phyloP scores from a whole-genome alignment of 2,888 invertebrate species.

The Scaptomyza reducta region DNA sequence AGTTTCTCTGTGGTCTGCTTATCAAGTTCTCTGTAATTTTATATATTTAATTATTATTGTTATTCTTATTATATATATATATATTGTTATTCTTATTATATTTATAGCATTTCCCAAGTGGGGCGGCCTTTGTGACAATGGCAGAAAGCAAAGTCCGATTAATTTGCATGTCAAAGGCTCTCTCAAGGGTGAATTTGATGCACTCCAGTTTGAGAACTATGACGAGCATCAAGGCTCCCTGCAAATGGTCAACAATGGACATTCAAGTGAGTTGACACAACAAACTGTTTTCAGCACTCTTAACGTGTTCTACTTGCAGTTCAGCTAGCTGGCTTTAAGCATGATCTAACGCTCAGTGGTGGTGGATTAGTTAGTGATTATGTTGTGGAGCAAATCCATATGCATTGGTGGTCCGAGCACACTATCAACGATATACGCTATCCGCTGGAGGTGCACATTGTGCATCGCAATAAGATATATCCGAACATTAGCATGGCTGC shows the following conservation, averaged over 20 bases:
- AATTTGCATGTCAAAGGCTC: slow-evolving; percentile 87
- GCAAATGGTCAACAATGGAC: slow-evolving; percentile 82
- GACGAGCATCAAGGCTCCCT: slow-evolving; percentile 74
- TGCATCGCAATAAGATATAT: slow-evolving; percentile 86
- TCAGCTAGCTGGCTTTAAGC: slow-evolving; percentile 74
- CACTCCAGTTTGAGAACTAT: slow-evolving; percentile 77
- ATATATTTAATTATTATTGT: no score
- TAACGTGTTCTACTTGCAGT: slow-evolving; percentile 58
- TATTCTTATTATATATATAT: no score
- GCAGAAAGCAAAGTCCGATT: slow-evolving; percentile 90
- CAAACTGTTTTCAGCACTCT: background rate
- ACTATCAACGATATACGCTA: slow-evolving; percentile 88
- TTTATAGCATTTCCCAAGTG: slow-evolving; percentile 85
- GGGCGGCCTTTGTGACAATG: slow-evolving; percentile 88
- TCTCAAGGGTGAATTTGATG: slow-evolving; percentile 83
- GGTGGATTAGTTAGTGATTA: slow-evolving; percentile 85
- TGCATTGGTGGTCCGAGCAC: slow-evolving; percentile 95
- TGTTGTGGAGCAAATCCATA: slow-evolving; percentile 90
- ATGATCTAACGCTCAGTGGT: slow-evolving; percentile 84
- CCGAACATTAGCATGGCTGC: slow-evolving; percentile 85
- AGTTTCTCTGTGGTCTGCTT: background rate
- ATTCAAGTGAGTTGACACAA: slow-evolving; percentile 73
- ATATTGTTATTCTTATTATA: background rate
- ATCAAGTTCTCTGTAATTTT: background rate
- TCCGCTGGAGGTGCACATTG: slow-evolving; percentile 88